Conservation (phyloP, 2,797 vertebrate species). For the Acipenser oxyrinchus region DNA sequence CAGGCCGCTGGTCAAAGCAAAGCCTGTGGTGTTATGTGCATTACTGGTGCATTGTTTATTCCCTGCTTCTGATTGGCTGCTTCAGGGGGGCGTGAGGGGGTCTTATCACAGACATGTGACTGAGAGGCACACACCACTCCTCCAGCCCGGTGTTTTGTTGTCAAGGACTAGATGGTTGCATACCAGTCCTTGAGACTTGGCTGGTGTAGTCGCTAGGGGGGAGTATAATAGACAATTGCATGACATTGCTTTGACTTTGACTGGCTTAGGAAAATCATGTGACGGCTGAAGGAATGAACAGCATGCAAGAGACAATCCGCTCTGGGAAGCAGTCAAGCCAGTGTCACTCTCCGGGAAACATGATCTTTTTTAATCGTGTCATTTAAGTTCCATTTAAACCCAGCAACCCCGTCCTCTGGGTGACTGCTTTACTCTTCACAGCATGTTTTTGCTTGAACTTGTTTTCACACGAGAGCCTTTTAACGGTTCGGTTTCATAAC, state of each 20-base stretch:
- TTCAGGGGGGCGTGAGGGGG: constrained; percentile 47
- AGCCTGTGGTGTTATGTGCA: constrained; percentile 12
- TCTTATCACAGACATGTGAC: constrained; percentile 1
- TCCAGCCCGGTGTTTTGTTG: background rate
- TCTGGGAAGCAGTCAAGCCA: background rate
- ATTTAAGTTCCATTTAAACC: constrained; percentile 22
- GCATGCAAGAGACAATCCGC: constrained; percentile 12
- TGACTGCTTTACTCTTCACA: constrained; percentile 15
- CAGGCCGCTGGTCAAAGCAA: background rate
- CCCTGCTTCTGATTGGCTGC: constrained; percentile 48
- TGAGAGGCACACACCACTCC: background rate
- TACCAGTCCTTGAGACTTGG: constrained; percentile 34
- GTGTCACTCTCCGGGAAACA: constrained; percentile 23
- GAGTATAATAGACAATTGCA: background rate
- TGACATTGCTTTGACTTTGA: constrained; percentile 37
- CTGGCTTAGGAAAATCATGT: constrained; percentile 25
- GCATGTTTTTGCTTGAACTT: background rate
- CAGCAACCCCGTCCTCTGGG: constrained; percentile 12
- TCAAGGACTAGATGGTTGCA: constrained; percentile 38
- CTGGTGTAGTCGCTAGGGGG: constrained; percentile 23
- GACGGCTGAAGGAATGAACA: constrained; percentile 18
- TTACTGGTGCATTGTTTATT: constrained; percentile 25
- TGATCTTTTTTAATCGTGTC: constrained; percentile 2
- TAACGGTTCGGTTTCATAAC: constrained; percentile 6
- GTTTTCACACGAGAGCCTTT: background rate